These are phyloP conservation scores for Pseudomyrmex gracilis DNA, from an alignment of 1,140 invertebrate genomes.

Conservation along the genomic window DNA sequence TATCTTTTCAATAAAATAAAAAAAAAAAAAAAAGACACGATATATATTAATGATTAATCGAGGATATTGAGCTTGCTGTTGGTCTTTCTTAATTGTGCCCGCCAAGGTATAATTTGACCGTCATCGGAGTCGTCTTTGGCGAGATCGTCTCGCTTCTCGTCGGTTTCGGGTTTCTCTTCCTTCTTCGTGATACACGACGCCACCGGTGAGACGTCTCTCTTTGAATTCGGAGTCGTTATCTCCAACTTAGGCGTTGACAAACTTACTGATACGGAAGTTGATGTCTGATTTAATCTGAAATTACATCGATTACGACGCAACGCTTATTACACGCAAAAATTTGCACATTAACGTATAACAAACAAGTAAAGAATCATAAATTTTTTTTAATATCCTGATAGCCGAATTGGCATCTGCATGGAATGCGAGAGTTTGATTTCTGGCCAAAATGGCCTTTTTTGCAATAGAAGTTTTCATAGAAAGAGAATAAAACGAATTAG, in stretches of 20 bases:
- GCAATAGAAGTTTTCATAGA: too few relatives aligned
- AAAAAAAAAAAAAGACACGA: constrained; percentile 11
- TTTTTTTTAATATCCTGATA: too few relatives aligned
- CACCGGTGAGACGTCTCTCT: constrained; percentile 53
- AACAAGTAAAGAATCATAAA: not conserved
- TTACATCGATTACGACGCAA: constrained; percentile 5
- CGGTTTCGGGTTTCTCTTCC: constrained; percentile 69
- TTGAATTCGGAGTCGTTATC: constrained; percentile 54
- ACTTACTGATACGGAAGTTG: constrained; percentile 6
- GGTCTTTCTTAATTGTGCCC: constrained; percentile 94
- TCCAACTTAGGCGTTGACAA: constrained; percentile 78
- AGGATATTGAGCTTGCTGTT: constrained; percentile 93
- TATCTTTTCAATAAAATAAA: constrained; percentile 23
- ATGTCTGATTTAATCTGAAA: constrained; percentile 51
- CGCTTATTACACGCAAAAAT: not conserved
- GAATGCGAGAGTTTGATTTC: too few relatives aligned
- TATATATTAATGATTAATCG: constrained; percentile 85
- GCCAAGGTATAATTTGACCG: constrained; percentile 92
- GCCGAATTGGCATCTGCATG: too few relatives aligned
- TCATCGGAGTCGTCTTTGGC: constrained; percentile 86
- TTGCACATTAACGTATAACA: not conserved
- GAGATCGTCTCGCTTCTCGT: constrained; percentile 79
- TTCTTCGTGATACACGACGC: constrained; percentile 52
- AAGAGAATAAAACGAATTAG: too few relatives aligned
- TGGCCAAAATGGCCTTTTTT: too few relatives aligned